Percentiles rank a stretch among this genome's conserved stretches.
Conservation (phyloP, 1,140 invertebrate species). For the Amphibalanus amphitrite region DNA sequence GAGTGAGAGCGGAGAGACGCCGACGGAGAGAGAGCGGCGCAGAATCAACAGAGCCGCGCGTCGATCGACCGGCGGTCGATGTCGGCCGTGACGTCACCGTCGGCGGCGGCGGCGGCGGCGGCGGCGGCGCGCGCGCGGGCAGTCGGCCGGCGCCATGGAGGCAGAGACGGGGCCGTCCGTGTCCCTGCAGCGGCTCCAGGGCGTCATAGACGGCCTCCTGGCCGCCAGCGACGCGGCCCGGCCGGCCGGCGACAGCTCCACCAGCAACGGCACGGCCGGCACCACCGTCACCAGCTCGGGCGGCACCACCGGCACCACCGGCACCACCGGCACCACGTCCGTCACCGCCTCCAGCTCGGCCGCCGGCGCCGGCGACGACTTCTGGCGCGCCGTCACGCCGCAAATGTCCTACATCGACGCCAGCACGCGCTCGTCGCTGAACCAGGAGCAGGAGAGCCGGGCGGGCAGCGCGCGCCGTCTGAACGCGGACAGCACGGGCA, state of each 20-base stretch:
- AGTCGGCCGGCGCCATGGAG: background rate
- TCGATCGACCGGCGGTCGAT: background rate
- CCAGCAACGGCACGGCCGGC: too few species aligned
- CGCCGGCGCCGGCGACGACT: conserved; percentile 14
- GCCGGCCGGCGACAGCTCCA: too few species aligned
- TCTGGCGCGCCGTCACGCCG: conserved; percentile 23
- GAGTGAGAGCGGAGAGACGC: too few species aligned
- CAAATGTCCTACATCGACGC: conserved; percentile 24
- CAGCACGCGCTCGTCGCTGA: conserved; percentile 14
- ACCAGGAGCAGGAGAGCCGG: conserved; percentile 12
- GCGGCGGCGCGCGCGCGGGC: too few species aligned
- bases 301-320: too few species aligned
- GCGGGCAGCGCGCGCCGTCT: conserved; percentile 12
- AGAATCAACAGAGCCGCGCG: background rate
- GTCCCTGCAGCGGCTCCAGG: background rate
- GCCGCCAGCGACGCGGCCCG: background rate
- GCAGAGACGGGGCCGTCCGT: background rate
- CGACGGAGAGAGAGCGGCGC: too few species aligned
- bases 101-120: too few species aligned
- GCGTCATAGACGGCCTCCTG: background rate
- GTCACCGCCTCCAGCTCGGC: too few species aligned
- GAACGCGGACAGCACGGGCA: conserved; percentile 9
- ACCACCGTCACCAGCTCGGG: background rate
- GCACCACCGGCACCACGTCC: too few species aligned
- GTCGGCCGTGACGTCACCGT: background rate